These are phyloP conservation scores for Matsumyia berberina DNA, from an alignment of 2,888 invertebrate genomes.

Conservation along the genomic window DNA sequence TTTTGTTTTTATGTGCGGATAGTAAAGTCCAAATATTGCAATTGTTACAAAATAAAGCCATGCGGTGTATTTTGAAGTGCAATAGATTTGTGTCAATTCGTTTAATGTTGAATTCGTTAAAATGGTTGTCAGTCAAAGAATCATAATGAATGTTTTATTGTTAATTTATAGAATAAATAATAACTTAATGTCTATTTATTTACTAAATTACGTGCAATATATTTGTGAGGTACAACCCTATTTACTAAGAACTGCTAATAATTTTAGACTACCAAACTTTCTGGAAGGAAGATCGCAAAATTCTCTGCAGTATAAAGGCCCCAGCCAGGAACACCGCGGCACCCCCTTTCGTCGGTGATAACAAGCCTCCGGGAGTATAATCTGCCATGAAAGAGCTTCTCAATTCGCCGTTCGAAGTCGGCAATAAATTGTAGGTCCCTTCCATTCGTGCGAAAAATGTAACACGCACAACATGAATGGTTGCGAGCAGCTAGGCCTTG, in stretches of 20 bases:
- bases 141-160: conserved; percentile 18
- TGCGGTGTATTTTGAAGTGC: conserved; percentile 1
- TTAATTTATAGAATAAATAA: conserved; percentile 1
- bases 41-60: neutral
- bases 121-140: conserved; percentile 19
- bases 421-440: too few species aligned
- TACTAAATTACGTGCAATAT: neutral
- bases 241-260: neutral
- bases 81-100: too few species aligned
- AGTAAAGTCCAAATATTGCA: neutral
- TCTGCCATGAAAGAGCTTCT: too few species aligned
- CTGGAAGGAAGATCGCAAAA: neutral
- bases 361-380: too few species aligned
- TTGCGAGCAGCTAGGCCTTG: too few species aligned
- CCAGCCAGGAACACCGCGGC: too few species aligned
- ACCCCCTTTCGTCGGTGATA: too few species aligned
- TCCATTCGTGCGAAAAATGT: too few species aligned
- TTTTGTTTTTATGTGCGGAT: neutral
- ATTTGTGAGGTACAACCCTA: neutral
- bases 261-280: neutral
- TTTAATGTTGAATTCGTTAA: neutral
- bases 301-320: neutral
- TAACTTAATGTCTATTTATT: neutral
- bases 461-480: too few species aligned
- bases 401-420: too few species aligned